Evolutionary conservation across 2,797 vertebrate species (phyloP).

Genomic region (Paguma larvata): DNA sequence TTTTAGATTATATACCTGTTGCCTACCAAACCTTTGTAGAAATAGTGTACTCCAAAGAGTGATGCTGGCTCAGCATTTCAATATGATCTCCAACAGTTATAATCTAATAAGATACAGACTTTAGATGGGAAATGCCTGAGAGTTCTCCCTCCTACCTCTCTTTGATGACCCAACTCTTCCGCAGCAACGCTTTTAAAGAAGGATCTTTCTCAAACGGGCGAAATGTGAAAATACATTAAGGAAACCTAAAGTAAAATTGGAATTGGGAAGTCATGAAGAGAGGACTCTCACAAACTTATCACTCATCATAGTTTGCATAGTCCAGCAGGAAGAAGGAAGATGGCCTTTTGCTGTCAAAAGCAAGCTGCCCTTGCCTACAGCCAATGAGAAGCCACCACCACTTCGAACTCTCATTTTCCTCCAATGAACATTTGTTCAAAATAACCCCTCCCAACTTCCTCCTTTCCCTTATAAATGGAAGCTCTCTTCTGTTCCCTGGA

Average conservation of each 20-base stretch:
- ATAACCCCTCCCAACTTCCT: neutral
- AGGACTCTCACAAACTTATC: neutral
- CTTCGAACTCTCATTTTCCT: neutral
- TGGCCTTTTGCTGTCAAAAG: neutral
- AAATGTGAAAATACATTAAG: neutral
- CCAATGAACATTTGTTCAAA: neutral
- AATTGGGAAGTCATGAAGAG: neutral
- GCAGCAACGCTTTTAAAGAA: neutral
- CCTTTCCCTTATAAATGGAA: neutral
- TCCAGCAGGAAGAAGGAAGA: neutral
- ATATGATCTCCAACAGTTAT: neutral
- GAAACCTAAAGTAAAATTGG: neutral
- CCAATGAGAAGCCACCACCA: neutral
- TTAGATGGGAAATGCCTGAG: neutral
- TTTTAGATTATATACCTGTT: neutral
- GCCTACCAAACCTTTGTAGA: neutral
- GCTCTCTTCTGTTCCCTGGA: neutral
- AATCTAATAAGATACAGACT: neutral
- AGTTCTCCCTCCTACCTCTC: neutral
- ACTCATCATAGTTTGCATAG: neutral
- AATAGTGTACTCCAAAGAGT: neutral
- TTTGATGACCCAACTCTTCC: neutral
- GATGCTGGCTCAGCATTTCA: neutral
- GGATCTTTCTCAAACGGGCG: neutral
- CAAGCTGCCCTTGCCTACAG: neutral